Percentiles rank a stretch among this genome's conserved stretches.
Evolutionary conservation across 2,113 vertebrate genomes (phyloP).

Genomic region (Panthera uncia): DNA sequence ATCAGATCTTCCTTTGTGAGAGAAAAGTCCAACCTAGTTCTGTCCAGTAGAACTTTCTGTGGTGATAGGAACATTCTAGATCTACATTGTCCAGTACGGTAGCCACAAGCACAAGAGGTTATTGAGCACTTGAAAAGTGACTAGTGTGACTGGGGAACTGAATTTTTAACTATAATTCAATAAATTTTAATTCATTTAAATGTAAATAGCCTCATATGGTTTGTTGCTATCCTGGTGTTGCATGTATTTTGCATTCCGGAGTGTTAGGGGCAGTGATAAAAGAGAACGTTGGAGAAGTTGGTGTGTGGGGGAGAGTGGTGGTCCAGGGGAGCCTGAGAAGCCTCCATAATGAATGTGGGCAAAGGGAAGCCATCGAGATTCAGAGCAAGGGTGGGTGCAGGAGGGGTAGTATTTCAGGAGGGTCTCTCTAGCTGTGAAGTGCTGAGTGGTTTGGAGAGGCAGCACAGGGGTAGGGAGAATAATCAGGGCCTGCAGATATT

Average conservation of each 20-base stretch:
- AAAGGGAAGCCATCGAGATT: not conserved
- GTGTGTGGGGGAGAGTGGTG: not conserved
- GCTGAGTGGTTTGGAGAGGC: not conserved
- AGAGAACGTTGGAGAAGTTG: not conserved
- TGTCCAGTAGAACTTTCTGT: not conserved
- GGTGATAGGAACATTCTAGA: not conserved
- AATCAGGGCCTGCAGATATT: not conserved
- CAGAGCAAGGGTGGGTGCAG: not conserved
- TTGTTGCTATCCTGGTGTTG: not conserved
- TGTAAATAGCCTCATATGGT: not conserved
- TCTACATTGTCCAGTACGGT: not conserved
- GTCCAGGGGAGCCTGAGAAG: not conserved
- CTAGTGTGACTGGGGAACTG: not conserved
- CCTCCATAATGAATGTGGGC: not conserved
- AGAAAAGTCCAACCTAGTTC: not conserved
- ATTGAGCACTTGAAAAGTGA: not conserved
- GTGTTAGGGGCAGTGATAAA: not conserved
- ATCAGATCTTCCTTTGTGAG: not conserved
- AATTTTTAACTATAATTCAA: not conserved
- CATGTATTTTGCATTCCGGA: not conserved
- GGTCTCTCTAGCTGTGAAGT: no score
- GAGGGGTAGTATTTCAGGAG: not conserved
- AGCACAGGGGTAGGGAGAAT: not conserved
- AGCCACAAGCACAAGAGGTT: not conserved
- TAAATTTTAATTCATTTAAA: not conserved